Percentiles rank a stretch among this genome's conserved stretches.
Evolutionary conservation across 2,113 vertebrate species (phyloP).

Genomic region (cattle (Bos taurus)): ARS-UCD2.0 NC_037348.1:12865501-12866000

Average conservation of each 20-base stretch:
- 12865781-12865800: not conserved
- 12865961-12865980: not conserved
- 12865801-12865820: not conserved
- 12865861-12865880: not conserved
- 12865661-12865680: not conserved
- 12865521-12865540: not conserved
- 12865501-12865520: not conserved
- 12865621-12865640: too few relatives aligned
- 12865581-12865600: too few relatives aligned
- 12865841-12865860: not conserved
- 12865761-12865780: not conserved
- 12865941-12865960: not conserved
- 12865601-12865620: not conserved
- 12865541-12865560: not conserved
- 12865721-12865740: not conserved
- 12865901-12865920: not conserved
- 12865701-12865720: not conserved
- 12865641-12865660: accelerated
- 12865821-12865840: not conserved
- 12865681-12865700: not conserved
- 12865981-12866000: not conserved
- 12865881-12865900: not conserved
- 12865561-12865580: not conserved
- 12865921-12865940: not conserved
- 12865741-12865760: not conserved